These are phyloP conservation scores for Tapirus indicus DNA, from an alignment of 2,797 vertebrate species.

Conservation along the genomic window DNA sequence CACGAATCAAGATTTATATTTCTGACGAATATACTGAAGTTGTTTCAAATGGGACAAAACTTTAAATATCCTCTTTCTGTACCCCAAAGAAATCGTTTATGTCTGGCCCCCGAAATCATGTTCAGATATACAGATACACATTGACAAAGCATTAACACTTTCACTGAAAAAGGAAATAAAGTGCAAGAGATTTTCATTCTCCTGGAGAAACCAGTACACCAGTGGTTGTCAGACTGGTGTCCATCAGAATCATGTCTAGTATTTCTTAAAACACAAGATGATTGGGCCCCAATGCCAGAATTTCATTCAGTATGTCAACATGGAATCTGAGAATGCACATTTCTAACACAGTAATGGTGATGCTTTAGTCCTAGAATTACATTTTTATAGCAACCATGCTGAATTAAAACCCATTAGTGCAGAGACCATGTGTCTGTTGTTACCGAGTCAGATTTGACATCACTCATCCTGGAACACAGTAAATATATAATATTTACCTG, in stretches of 20 bases:
- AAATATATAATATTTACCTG: too few relatives aligned
- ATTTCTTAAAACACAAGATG: neutral
- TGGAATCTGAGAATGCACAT: neutral
- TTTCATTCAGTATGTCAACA: neutral
- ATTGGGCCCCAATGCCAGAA: neutral
- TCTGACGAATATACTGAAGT: neutral
- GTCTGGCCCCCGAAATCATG: neutral
- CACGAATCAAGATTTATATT: neutral
- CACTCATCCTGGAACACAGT: neutral
- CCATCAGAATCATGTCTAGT: neutral
- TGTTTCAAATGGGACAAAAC: too few relatives aligned
- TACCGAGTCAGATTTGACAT: neutral
- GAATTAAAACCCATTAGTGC: neutral
- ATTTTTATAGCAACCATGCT: neutral
- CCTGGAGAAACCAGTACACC: neutral
- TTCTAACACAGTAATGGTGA: neutral
- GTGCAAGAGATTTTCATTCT: neutral
- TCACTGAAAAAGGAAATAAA: neutral
- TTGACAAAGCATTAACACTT: neutral
- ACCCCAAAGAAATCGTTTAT: too few relatives aligned
- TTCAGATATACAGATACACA: neutral
- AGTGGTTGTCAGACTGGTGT: neutral
- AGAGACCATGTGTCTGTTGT: neutral
- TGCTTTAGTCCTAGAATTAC: neutral
- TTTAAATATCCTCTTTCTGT: too few relatives aligned